Percentiles rank a stretch among this genome's conserved stretches.
These are phyloP conservation scores for Papilio aristodemus DNA, from an alignment of 1,140 invertebrate genomes.

Conservation along the genomic window DNA sequence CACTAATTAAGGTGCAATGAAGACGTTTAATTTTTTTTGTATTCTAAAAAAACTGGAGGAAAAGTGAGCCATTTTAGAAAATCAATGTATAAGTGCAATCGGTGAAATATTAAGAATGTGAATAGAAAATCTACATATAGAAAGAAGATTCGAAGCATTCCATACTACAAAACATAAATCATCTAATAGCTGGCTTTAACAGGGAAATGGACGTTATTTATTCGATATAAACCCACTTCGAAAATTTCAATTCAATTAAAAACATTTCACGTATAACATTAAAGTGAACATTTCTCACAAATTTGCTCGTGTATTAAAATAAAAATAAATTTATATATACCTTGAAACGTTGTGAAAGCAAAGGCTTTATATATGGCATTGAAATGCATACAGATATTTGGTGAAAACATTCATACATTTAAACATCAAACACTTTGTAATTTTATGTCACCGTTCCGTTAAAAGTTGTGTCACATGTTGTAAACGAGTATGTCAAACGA, in stretches of 20 bases:
- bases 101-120: conserved; percentile 73
- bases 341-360: conserved; percentile 13
- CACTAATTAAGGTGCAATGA: conserved; percentile 67
- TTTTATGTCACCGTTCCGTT: not conserved
- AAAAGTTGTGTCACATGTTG: conserved; percentile 47
- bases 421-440: conserved; percentile 34
- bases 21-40: conserved; percentile 58
- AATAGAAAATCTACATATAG: conserved; percentile 74
- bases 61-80: conserved; percentile 79
- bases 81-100: conserved; percentile 75
- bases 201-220: conserved; percentile 76
- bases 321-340: conserved; percentile 8
- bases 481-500: conserved; percentile 57
- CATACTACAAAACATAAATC: conserved; percentile 73
- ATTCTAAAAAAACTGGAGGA: conserved; percentile 65
- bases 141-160: conserved; percentile 78
- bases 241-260: not conserved
- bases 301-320: conserved; percentile 13
- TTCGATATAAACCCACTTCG: conserved; percentile 11
- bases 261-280: not conserved
- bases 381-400: conserved; percentile 13
- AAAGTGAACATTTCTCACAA: not conserved
- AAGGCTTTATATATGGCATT: conserved; percentile 17
- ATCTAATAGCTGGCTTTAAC: conserved; percentile 79
- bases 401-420: conserved; percentile 27